Base-by-base conservation (phyloP, 2,113 vertebrate genomes). In the Piaya cayana region DNA sequence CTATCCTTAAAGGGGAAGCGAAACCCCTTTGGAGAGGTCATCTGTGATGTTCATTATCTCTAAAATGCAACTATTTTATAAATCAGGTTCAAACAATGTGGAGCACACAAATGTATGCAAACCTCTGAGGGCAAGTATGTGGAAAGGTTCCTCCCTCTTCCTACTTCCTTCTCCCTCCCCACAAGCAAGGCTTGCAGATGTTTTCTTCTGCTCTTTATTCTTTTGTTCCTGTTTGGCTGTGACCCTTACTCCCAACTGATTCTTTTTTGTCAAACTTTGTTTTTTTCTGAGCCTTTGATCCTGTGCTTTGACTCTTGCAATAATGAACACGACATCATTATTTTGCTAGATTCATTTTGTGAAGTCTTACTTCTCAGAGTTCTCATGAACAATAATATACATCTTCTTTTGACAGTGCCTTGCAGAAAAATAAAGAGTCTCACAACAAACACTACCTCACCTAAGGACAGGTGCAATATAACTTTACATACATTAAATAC, bases 161-260 rank as follows among this genome's bases (percentile, higher is more conserved):
- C 91, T 88, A 72, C 36, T 92, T 71, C 64, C 75, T 74, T 94
- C 63, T 90, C 50, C 45, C 70, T 92, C 59, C 60, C 63, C 55
- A 85, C 62, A 86, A 92, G 59, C 60, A 87, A 78, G 68, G 78
- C 62, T 92, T 92, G 76, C 67, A 94, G 94, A 97, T 97, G 86
- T 90, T 97, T 96, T 91, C 62, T 96, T 71, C 92, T 94, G 65
- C 67, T 90, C 75, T 97, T 96, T 96, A 84, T 92, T 97, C 90
- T 88, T 65, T 93, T 96, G 78, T 93, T 97, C 76, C 93, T 96
- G 34, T 95, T 97, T 93, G 78, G 27, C 86, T 95, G 55, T 91
- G 86, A 96, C 88, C 90, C 88, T 94, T 82, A 85, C 78, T 96
- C 78, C 74, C 67, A 58, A 79, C 56, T 87, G 94, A 94, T 94